Evolutionary conservation across 2,113 vertebrate species (phyloP).

Genomic region (Fregetta grallaria): DNA sequence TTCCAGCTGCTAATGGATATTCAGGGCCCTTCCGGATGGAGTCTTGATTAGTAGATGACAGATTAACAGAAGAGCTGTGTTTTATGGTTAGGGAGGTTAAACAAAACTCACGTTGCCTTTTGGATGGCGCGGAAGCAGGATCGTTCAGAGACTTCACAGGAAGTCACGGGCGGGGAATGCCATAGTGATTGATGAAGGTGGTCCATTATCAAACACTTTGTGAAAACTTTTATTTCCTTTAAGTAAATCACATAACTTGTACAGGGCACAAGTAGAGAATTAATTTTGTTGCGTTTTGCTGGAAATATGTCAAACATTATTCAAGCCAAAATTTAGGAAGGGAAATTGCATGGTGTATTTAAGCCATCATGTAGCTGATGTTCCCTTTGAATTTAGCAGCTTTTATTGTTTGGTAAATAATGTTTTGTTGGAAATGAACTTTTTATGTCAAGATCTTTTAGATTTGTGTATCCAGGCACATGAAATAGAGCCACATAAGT

Average conservation of each 20-base stretch:
- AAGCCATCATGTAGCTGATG: not conserved
- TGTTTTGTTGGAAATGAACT: not conserved
- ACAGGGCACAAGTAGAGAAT: slow-evolving; percentile 40
- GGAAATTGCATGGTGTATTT: not conserved
- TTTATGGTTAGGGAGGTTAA: slow-evolving; percentile 72
- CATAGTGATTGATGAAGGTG: slow-evolving; percentile 71
- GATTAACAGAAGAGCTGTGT: slow-evolving; percentile 55
- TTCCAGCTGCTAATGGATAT: slow-evolving; percentile 60
- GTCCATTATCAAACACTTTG: slow-evolving; percentile 56
- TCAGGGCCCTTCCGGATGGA: slow-evolving; percentile 43
- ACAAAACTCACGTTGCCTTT: slow-evolving; percentile 45
- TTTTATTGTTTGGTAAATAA: slow-evolving; percentile 26
- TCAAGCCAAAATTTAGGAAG: slow-evolving; percentile 37
- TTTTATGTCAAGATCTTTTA: not conserved
- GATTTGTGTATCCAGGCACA: not conserved
- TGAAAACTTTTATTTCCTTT: slow-evolving; percentile 72
- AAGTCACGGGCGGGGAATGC: slow-evolving; percentile 67
- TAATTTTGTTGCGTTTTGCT: slow-evolving; percentile 67
- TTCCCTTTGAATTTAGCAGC: not conserved
- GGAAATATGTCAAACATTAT: slow-evolving; percentile 46
- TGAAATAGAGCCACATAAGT: not conserved
- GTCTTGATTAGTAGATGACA: slow-evolving; percentile 66
- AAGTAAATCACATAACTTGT: slow-evolving; percentile 61
- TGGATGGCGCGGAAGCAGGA: slow-evolving; percentile 50
- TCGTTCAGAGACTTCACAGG: slow-evolving; percentile 58